Base-by-base conservation (phyloP, 2,888 invertebrate species). In the Piscicola geometra region DNA sequence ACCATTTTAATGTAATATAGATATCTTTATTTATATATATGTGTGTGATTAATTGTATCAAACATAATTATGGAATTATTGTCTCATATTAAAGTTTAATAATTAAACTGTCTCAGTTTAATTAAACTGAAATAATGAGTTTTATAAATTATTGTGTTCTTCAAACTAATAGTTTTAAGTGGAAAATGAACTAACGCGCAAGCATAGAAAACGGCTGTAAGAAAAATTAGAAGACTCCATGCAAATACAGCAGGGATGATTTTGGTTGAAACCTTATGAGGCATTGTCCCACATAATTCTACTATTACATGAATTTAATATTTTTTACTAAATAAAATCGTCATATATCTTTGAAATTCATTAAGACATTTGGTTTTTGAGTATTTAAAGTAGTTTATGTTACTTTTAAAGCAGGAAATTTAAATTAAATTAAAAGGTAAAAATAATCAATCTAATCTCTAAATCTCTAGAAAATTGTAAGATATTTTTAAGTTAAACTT, bases 111-210 rank as follows among this genome's bases (percentile, higher is more conserved):
- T n/a, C n/a, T n/a, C n/a, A n/a, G n/a, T n/a, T n/a, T n/a, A n/a
- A n/a, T n/a, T n/a, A n/a, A n/a, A n/a, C n/a, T n/a, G n/a, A n/a
- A n/a, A n/a, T n/a, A n/a, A n/a, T n/a, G 36, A 73, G 74, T 74
- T 47, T 64, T 33, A 33, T 60, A 5, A 68, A 68, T 64, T 28
- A 64, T 30, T 28, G 5, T 30, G 3, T 64, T n/a, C 9, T 64
- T 47, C 50, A 47, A 47, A 47, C 9, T 21, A 47, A n/a, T 41
- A 41, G 15, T 15, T 18, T 70, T 1, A 41, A 41, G 32, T 33
- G 9, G 9, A 70, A 70, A 70, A 9, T 70, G 18, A 73, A 76
- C 76, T 76, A 32, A 76, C 76, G 76, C 74, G 71, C 75, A 76
- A 32, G 28, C 76, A 47, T 75, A 76, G 50, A 76, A 76, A 36